Percentiles rank a stretch among this genome's conserved stretches.
These are phyloP conservation scores for Hiodon alosoides DNA, from an alignment of 2,113 vertebrate genomes.

Conservation along the genomic window DNA sequence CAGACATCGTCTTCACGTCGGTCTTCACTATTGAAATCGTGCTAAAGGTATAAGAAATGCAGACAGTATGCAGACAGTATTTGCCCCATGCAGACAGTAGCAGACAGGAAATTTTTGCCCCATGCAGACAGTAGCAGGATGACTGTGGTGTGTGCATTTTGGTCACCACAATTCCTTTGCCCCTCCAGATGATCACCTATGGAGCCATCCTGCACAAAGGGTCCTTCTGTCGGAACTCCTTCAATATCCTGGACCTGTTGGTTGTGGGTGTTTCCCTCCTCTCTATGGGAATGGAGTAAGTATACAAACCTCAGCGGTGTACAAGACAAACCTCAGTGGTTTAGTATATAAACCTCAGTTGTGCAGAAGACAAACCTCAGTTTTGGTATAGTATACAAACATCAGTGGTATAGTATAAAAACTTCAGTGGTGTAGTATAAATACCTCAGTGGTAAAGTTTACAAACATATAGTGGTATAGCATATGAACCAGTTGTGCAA, in stretches of 20 bases:
- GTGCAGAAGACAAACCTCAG: too few species aligned
- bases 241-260: slow-evolving; percentile 94
- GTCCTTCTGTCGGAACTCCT: slow-evolving; percentile 95
- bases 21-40: slow-evolving; percentile 96
- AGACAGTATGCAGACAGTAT: not conserved
- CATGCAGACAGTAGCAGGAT: not conserved
- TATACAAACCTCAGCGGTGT: slow-evolving; percentile 13
- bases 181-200: slow-evolving; percentile 84
- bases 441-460: too few species aligned
- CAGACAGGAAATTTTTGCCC: not conserved
- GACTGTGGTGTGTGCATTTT: not conserved
- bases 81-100: not conserved
- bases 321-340: too few species aligned
- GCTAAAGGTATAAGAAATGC: slow-evolving; percentile 72
- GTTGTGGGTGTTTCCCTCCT: slow-evolving; percentile 92
- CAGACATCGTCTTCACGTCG: slow-evolving; percentile 88
- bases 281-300: slow-evolving; percentile 92
- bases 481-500: too few species aligned
- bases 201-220: slow-evolving; percentile 93
- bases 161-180: slow-evolving; percentile 8
- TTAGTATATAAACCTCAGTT: too few species aligned
- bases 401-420: too few species aligned
- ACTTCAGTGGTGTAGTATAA: not conserved
- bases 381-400: too few species aligned
- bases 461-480: too few species aligned